phyloP scores from a whole-genome alignment of 1,140 invertebrate genomes.

The Zaprionus ornatus region DNA sequence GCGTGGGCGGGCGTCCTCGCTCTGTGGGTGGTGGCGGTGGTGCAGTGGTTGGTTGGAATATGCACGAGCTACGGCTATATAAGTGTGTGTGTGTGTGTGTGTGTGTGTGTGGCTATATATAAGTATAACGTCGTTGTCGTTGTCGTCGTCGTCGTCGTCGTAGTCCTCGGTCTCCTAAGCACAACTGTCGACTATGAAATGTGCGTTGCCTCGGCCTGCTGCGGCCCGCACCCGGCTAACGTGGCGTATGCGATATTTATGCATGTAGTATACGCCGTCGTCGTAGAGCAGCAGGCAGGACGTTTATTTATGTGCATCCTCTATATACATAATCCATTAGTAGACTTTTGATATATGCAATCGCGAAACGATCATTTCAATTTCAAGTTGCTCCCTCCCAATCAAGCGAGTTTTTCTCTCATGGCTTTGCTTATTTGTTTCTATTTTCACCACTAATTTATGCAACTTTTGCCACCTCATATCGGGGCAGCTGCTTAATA shows the following conservation, averaged over 20 bases:
- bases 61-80: conserved; percentile 27
- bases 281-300: conserved; percentile 15
- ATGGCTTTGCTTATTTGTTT: neutral
- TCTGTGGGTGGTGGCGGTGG: conserved; percentile 3
- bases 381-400: neutral
- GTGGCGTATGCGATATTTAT: conserved; percentile 70
- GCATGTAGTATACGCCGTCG: conserved; percentile 43
- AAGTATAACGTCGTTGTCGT: conserved; percentile 28
- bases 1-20: conserved; percentile 37
- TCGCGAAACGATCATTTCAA: neutral
- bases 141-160: conserved; percentile 9
- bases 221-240: conserved; percentile 17
- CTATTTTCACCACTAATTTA: conserved; percentile 2
- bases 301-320: conserved; percentile 44
- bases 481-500: conserved; percentile 16
- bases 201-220: conserved; percentile 19
- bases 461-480: conserved; percentile 20
- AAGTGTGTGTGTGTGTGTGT: neutral
- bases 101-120: conserved; percentile 22
- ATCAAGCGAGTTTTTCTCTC: conserved; percentile 3
- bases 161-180: conserved; percentile 31
- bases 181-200: conserved; percentile 50
- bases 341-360: conserved; percentile 24
- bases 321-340: conserved; percentile 51
- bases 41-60: conserved; percentile 35